Evolutionary conservation across 2,113 vertebrate genomes (phyloP).

Genomic region (Actenoides lindsayi): DNA sequence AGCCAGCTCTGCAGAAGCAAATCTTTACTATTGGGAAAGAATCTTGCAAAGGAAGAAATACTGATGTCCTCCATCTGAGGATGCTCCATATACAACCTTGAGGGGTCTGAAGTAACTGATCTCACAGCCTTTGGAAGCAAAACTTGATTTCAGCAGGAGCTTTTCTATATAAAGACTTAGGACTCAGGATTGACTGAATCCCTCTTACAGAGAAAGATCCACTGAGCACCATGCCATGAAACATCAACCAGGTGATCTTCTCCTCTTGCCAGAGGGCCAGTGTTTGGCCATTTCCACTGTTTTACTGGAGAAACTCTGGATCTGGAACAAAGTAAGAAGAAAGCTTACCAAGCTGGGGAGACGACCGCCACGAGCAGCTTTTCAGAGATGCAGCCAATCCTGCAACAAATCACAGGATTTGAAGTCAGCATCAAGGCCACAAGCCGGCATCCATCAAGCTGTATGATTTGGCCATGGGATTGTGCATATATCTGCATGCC

Average conservation of each 20-base stretch:
- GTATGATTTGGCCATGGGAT: neutral
- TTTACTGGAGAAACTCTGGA: neutral
- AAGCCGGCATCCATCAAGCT: neutral
- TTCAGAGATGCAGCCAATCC: constrained; percentile 30
- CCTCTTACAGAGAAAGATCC: neutral
- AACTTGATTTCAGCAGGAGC: neutral
- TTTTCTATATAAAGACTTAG: neutral
- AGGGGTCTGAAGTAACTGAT: neutral
- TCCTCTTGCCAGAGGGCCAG: neutral
- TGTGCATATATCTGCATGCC: constrained; percentile 6
- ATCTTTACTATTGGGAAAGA: neutral
- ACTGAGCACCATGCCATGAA: neutral
- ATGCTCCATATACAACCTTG: neutral
- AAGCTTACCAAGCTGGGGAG: constrained; percentile 46
- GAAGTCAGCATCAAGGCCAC: constrained; percentile 29
- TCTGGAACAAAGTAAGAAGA: constrained; percentile 17
- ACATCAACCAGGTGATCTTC: neutral
- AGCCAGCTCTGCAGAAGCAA: neutral
- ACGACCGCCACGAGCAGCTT: neutral
- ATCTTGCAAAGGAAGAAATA: neutral
- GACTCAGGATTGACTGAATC: neutral
- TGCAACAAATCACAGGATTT: constrained; percentile 58
- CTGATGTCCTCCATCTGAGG: neutral
- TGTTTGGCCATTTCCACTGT: neutral
- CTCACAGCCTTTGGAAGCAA: neutral